Percentiles rank a stretch among this genome's conserved stretches.
These are phyloP conservation scores for Chaetodon trifascialis DNA, from an alignment of 2,113 vertebrate species.

Conservation along the genomic window DNA sequence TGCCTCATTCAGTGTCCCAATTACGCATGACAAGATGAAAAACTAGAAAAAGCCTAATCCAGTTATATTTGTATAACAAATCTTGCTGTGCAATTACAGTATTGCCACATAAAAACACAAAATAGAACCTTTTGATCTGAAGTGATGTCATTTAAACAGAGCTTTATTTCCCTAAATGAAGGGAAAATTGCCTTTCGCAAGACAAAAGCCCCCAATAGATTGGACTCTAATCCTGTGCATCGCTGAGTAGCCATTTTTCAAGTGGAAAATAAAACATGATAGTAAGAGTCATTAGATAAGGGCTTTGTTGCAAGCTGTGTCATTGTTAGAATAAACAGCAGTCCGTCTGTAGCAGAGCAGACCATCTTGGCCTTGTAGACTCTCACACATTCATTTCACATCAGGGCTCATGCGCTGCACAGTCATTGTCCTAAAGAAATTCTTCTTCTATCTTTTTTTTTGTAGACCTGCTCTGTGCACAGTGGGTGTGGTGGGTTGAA, in stretches of 20 bases:
- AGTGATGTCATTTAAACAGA: constrained; percentile 61
- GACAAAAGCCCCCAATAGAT: constrained; percentile 67
- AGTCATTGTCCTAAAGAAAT: constrained; percentile 22
- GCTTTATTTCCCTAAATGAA: constrained; percentile 67
- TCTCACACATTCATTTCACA: constrained; percentile 34
- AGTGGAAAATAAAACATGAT: constrained; percentile 69
- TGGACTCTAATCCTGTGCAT: constrained; percentile 65
- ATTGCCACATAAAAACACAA: constrained; percentile 40
- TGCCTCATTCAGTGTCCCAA: constrained; percentile 23
- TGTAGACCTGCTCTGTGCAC: constrained; percentile 10
- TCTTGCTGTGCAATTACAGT: constrained; percentile 38
- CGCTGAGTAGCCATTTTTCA: constrained; percentile 74
- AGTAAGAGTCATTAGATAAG: constrained; percentile 73
- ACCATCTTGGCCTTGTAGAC: constrained; percentile 40
- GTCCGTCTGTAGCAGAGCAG: constrained; percentile 36
- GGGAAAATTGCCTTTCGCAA: constrained; percentile 62
- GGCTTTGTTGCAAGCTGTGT: constrained; percentile 46
- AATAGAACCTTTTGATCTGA: constrained; percentile 53
- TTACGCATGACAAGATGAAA: constrained; percentile 36
- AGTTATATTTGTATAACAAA: constrained; percentile 41
- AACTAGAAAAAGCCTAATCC: constrained; percentile 39
- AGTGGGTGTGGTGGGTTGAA: constrained; percentile 3
- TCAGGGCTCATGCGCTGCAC: constrained; percentile 13
- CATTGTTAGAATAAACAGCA: constrained; percentile 64
- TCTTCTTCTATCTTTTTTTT: constrained; percentile 28